Evolutionary conservation across 2,113 vertebrate species (phyloP), one percentile per base, ranked within the genome.

Genomic region (Camelus dromedarius): DNA sequence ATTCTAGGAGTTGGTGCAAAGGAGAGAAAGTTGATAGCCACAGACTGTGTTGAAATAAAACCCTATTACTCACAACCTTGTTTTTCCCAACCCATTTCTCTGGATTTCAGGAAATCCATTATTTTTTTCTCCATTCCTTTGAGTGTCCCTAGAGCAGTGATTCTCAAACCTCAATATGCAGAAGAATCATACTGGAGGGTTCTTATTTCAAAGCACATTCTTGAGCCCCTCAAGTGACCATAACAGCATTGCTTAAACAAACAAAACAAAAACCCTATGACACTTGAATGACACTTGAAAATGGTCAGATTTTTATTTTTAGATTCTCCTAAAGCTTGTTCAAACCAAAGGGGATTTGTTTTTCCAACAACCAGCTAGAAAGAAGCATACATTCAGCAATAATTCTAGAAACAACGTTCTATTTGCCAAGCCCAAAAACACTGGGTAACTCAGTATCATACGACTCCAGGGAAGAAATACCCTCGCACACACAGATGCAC

Each of bases 31-130:
- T 66, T 69, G 35, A 67, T 2, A 60, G 54, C 48, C 28, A 42
- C 26, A 56, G 79, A 73, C 19, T 35, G 38, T 62, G 52, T 26
- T 54, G 14, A 79, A 96, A 92, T 90, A 80, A 79, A 95, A 92
- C 56, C 26, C n/a, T 67, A 6, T 75, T 48, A 30, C 46, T 83
- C 20, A 35, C 42, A 89, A 15, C 16, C 38, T n/a, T 62, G 14
- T 80, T 91, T 30, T 42, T 86, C 35, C 60, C 76, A 85, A 15
- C 14, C 15, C 56, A 16, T 30, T 66, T 52, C 52, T 72, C 73
- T 60, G 32, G 54, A n/a, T 70, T 83, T 91, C 54, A 79, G n/a
- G 16, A 79, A 79, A 62, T 20, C n/a, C 13, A 6, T 48, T 48
- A 3, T 32, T 28, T 20, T 6, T 84, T 69, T 26, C 38, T 42